Base-by-base conservation (phyloP, 2,113 vertebrate species). In the Amblyornis subalaris region DNA sequence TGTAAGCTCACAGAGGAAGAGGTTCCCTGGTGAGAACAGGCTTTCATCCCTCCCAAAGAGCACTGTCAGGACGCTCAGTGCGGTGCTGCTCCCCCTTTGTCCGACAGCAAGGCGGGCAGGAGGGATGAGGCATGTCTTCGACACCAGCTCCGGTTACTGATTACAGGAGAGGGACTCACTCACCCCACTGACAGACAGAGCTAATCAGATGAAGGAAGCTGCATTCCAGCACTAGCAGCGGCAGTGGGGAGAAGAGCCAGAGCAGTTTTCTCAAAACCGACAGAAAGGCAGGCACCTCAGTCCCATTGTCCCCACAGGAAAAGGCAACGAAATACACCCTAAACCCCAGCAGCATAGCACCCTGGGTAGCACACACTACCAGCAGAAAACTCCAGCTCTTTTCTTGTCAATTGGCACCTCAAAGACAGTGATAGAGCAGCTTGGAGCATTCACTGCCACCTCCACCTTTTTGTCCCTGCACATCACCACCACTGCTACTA, bases 131-230 rank as follows among this genome's bases (percentile, higher is more conserved):
- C 70, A 82, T 78, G 84, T 95, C 95, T 91, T 19, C 92, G 78
- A 83, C 93, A 95, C 85, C 58, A 95, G 94, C 90, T 96, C 90
- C 1, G 1, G 85, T 97, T 96, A 90, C 96, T 86, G 90, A 95
- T 94, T 95, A 67, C 73, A 72, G 65, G 69, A 93, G 90, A 90
- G 78, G 62, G 81, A 79, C 80, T 96, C 51, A 62, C 82, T 96
- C 62, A 75, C 74, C 57, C 42, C 78, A 92, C 85, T 78, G 92
- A 95, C 80, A 88, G 87, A 86, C 65, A 55, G 38, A 74, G 87
- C 79, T 94, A 78, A 95, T 85, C 79, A 72, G 73, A 78, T 0
- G 1, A 57, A 89, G 54, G 71, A 74, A 66, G 53, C 48, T 76
- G 51, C 79, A 84, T 94, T 96, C 91, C 89, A 79, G 89, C 40